Evolutionary conservation across 1,140 invertebrate species (phyloP).

Genomic region (Diorhabda elongata): DNA sequence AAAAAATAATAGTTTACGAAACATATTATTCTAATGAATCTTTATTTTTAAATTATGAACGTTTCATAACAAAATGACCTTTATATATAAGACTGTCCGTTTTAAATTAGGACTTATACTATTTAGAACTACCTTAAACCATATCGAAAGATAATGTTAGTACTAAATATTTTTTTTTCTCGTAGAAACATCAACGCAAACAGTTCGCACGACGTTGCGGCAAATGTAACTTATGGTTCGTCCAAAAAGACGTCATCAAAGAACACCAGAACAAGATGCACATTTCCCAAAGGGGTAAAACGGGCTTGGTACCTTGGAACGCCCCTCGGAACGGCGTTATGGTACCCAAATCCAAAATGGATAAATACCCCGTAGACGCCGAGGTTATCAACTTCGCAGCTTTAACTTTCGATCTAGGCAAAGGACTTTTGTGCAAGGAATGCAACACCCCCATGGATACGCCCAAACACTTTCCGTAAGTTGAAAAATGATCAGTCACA

Average conservation of each 20-base stretch:
- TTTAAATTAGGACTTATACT: no score
- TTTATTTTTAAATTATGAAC: no score
- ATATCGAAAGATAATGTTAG: no score
- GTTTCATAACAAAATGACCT: no score
- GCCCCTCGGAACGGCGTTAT: conserved; percentile 46
- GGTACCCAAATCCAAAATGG: conserved; percentile 51
- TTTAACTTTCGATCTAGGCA: conserved; percentile 45
- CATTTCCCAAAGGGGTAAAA: conserved; percentile 36
- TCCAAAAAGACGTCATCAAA: conserved; percentile 53
- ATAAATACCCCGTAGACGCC: conserved; percentile 40
- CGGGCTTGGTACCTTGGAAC: conserved; percentile 47
- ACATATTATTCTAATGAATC: no score
- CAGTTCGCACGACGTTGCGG: conserved; percentile 60
- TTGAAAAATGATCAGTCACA: background rate
- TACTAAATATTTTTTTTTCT: conserved; percentile 48
- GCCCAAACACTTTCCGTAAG: conserved; percentile 67
- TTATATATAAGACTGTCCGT: no score
- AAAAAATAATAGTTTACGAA: no score
- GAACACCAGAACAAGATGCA: conserved; percentile 43
- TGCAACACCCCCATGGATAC: conserved; percentile 63
- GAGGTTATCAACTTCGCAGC: conserved; percentile 37
- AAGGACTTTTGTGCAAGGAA: conserved; percentile 60
- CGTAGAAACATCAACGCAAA: conserved; percentile 55
- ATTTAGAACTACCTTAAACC: no score
- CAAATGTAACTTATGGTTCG: conserved; percentile 66